These are phyloP conservation scores for Drosophila truncata DNA, from an alignment of 1,140 invertebrate species.

Conservation along the genomic window DNA sequence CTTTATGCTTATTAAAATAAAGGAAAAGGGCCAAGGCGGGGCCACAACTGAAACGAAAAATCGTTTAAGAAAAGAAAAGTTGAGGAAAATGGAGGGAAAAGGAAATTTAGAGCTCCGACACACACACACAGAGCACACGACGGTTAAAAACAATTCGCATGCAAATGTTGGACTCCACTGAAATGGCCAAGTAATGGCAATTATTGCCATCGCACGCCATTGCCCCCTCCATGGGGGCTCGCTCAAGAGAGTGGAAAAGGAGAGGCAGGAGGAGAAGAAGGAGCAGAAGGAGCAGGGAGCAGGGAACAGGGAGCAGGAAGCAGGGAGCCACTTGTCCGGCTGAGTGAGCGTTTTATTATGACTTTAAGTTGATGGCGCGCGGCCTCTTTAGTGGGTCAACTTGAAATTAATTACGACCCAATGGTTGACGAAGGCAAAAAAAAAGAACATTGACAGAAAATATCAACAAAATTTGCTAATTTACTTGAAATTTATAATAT, in stretches of 20 bases:
- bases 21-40: slow-evolving; percentile 3
- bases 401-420: slow-evolving; percentile 74
- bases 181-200: slow-evolving; percentile 65
- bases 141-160: slow-evolving; percentile 48
- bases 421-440: neutral
- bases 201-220: slow-evolving; percentile 78
- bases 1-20: slow-evolving; percentile 39
- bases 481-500: neutral
- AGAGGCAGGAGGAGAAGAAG: no score
- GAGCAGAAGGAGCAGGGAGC: no score
- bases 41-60: slow-evolving; percentile 35
- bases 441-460: neutral
- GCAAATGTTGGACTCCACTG: slow-evolving; percentile 58
- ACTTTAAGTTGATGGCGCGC: slow-evolving; percentile 60
- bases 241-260: neutral
- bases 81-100: neutral
- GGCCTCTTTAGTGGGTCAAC: slow-evolving; percentile 74
- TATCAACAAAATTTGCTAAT: neutral
- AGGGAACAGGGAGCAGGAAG: neutral
- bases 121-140: slow-evolving; percentile 5
- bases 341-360: slow-evolving; percentile 71
- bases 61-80: slow-evolving; percentile 25
- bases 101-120: slow-evolving; percentile 28
- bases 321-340: slow-evolving; percentile 33
- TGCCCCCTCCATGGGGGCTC: slow-evolving; percentile 2